These are phyloP conservation scores for Manacus vitellinus DNA, from an alignment of 2,113 vertebrate species.

Conservation along the genomic window DNA sequence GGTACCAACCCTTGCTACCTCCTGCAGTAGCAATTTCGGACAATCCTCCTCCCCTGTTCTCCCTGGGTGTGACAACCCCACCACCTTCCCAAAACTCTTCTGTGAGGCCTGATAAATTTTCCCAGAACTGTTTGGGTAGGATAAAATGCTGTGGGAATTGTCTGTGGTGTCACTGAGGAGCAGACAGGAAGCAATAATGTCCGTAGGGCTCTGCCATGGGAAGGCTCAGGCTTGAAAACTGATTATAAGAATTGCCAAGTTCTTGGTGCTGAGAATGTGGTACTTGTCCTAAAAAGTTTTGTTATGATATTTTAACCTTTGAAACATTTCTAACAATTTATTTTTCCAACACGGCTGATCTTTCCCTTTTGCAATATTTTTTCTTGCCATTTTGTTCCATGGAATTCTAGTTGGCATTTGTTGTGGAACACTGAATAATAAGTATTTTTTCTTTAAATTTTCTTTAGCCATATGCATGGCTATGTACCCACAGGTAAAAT, in stretches of 20 bases:
- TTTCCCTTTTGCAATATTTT: background rate
- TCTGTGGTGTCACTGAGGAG: background rate
- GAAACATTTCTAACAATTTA: background rate
- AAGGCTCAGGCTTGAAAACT: background rate
- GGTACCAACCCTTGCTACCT: background rate
- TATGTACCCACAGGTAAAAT: fast-evolving
- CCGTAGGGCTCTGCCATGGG: background rate
- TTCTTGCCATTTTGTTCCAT: fast-evolving
- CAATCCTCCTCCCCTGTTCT: no score
- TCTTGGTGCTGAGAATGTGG: background rate
- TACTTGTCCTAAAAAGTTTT: background rate
- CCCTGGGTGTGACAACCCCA: fast-evolving
- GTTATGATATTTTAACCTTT: fast-evolving
- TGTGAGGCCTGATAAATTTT: background rate
- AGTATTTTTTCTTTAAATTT: background rate
- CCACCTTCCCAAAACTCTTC: background rate
- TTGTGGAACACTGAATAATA: background rate
- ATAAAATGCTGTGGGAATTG: fast-evolving
- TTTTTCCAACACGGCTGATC: background rate
- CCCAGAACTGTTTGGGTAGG: fast-evolving
- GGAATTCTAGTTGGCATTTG: background rate
- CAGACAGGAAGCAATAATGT: fast-evolving
- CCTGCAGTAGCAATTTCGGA: background rate
- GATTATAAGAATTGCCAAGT: fast-evolving
- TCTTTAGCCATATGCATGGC: background rate